Conservation (phyloP, 2,113 vertebrate genomes). For the Prochilodus magdalenae region DNA sequence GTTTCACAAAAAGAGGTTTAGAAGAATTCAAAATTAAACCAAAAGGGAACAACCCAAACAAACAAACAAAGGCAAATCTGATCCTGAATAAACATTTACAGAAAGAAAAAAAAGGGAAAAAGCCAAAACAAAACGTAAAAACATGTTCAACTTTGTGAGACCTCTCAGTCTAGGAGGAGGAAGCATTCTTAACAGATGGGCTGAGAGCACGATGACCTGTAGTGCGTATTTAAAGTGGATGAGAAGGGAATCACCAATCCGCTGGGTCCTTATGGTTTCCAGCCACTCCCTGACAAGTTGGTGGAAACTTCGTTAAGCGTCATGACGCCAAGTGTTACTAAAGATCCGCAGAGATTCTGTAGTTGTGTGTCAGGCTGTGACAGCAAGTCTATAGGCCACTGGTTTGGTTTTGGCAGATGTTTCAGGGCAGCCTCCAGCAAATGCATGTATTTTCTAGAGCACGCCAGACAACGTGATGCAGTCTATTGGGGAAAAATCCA, state of each 20-base stretch:
- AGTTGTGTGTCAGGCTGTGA: background rate
- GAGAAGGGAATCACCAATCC: constrained; percentile 14
- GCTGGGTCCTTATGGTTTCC: constrained; percentile 2
- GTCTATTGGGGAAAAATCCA: background rate
- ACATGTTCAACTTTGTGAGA: constrained; percentile 14
- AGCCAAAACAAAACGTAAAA: background rate
- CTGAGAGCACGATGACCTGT: constrained; percentile 36
- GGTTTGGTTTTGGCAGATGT: constrained; percentile 44
- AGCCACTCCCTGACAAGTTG: background rate
- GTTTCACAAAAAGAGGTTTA: constrained; percentile 53
- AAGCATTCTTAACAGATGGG: constrained; percentile 50
- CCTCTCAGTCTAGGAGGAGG: constrained; percentile 39
- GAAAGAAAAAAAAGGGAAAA: constrained; percentile 13
- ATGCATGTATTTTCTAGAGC: constrained; percentile 27
- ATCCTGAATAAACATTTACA: constrained; percentile 40
- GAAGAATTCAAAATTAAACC: constrained; percentile 36
- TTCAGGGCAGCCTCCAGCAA: constrained; percentile 32
- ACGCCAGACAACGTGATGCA: background rate
- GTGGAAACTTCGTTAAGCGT: background rate
- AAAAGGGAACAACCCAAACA: constrained; percentile 25
- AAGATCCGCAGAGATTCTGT: background rate
- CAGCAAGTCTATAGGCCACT: constrained; percentile 40
- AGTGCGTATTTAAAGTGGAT: constrained; percentile 32
- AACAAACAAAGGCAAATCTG: constrained; percentile 39
- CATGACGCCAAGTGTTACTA: background rate